Conservation (phyloP, 2,797 vertebrate genomes). For the Gymnothorax reevesii region DNA sequence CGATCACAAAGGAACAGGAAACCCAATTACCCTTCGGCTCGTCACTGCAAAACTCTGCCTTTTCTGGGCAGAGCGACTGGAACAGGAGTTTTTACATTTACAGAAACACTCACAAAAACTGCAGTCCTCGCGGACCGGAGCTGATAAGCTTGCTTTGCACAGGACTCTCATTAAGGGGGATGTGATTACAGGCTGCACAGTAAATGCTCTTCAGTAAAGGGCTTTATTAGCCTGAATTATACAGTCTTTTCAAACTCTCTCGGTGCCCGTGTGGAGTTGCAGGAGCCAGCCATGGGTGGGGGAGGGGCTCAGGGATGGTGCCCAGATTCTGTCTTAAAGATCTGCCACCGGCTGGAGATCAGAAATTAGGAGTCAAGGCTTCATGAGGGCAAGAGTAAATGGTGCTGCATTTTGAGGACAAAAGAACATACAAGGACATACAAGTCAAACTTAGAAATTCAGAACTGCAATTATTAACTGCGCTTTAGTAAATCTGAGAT, state of each 20-base stretch:
- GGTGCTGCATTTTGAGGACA: no score
- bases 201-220: conserved; percentile 2
- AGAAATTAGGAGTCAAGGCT: no score
- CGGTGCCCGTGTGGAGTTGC: background rate
- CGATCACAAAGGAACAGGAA: conserved; percentile 21
- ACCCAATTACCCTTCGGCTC: conserved; percentile 32
- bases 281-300: conserved; percentile 8
- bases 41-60: conserved; percentile 17
- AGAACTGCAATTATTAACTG: no score
- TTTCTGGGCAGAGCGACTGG: conserved; percentile 15
- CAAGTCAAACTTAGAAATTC: no score
- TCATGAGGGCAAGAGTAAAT: no score
- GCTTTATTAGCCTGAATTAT: conserved; percentile 31
- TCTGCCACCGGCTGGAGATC: no score
- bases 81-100: no score
- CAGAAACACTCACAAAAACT: background rate
- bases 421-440: no score
- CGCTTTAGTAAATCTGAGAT: no score
- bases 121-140: conserved; percentile 4
- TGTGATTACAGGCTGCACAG: conserved; percentile 20
- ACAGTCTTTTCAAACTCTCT: conserved; percentile 23
- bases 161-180: conserved; percentile 29
- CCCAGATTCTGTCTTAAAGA: no score
- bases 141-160: conserved; percentile 27
- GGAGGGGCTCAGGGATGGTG: background rate